Base-by-base conservation (phyloP, 2,797 vertebrate genomes). In the Denticeps clupeoides region DNA sequence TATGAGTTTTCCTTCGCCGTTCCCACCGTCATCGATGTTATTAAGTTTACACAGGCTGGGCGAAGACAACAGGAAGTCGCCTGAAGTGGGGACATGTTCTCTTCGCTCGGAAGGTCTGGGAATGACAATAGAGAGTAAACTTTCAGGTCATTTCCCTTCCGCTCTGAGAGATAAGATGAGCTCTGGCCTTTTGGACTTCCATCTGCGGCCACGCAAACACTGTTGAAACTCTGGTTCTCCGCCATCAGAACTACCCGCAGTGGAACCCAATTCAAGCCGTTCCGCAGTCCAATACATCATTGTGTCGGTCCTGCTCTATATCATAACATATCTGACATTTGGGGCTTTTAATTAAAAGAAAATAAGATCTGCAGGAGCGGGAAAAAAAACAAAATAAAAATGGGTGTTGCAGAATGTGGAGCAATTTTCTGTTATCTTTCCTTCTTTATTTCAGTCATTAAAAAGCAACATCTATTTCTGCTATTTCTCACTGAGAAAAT, bases 201-300 rank as follows among this genome's bases (percentile, higher is more conserved):
- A 41, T 53, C 63, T 41, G 58, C 54, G 49, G 49, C 32, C 49
- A 18, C 45, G 43, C 46, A 25, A 11, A 32, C 42, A 19, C 66
- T 41, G 62, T 55, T 70, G 75, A 64, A 59, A 46, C 11, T 31
- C 49, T 49, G 66, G 67, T 68, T 50, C 59, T 59, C 35, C 51
- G 70, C 69, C 74, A 79, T 73, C 71, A 74, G 71, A 73, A 69
- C 68, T 77, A 77, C 77, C 65, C 79, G 71, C 68, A 41, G 63
- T 41, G 54, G 59, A 56, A 73, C 69, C 76, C 77, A 77, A 81
- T 79, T 77, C 78, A 70, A 74, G 70, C 70, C 60, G 41, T 57
- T 40, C 57, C 40, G 59, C n/a, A 62, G 47, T 53, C 57, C 70
- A 59, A 67, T 69, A 25, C 35, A 70, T 74, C 73, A 42, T 58